These are phyloP conservation scores for Drosophila biarmipes DNA, from an alignment of 1,140 invertebrate genomes.

Conservation along the genomic window DNA sequence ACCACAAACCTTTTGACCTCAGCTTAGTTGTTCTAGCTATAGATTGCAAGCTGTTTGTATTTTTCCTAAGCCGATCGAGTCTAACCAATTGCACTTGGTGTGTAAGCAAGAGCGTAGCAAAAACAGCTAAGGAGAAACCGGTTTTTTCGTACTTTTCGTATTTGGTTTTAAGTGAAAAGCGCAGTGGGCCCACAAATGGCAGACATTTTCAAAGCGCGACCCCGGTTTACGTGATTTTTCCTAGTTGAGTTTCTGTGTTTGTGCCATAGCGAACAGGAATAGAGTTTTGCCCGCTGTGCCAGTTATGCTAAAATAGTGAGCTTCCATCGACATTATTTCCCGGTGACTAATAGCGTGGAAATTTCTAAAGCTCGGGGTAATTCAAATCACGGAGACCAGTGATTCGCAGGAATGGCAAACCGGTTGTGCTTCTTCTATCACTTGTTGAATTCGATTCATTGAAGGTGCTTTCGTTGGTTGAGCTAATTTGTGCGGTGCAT, in stretches of 20 bases:
- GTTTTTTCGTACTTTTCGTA: constrained; percentile 10
- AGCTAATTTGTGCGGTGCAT: constrained; percentile 6
- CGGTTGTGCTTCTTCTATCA: constrained; percentile 12
- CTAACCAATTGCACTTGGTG: constrained; percentile 1
- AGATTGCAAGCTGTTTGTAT: not conserved
- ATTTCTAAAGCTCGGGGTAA: not conserved
- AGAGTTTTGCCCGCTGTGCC: not conserved
- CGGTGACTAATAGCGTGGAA: constrained; percentile 9
- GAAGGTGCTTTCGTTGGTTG: not conserved
- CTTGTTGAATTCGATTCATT: constrained; percentile 10
- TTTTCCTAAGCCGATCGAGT: constrained; percentile 2
- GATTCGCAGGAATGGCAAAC: constrained; percentile 10
- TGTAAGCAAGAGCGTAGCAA: constrained; percentile 15
- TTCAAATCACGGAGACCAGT: constrained; percentile 21
- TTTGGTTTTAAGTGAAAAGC: constrained; percentile 23
- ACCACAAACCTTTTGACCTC: not conserved
- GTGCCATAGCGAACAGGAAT: not conserved
- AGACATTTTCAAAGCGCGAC: constrained; percentile 7
- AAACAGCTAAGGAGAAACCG: constrained; percentile 16
- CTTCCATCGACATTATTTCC: not conserved
- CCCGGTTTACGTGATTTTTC: constrained; percentile 7
- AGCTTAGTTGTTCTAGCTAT: not conserved
- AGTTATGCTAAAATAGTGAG: constrained; percentile 7
- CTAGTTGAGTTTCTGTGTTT: constrained; percentile 7
- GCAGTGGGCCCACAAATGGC: not conserved